Percentiles rank a stretch among this genome's conserved stretches.
These are phyloP conservation scores for Sinelater perroti DNA, from an alignment of 2,888 invertebrate genomes.

Conservation along the genomic window DNA sequence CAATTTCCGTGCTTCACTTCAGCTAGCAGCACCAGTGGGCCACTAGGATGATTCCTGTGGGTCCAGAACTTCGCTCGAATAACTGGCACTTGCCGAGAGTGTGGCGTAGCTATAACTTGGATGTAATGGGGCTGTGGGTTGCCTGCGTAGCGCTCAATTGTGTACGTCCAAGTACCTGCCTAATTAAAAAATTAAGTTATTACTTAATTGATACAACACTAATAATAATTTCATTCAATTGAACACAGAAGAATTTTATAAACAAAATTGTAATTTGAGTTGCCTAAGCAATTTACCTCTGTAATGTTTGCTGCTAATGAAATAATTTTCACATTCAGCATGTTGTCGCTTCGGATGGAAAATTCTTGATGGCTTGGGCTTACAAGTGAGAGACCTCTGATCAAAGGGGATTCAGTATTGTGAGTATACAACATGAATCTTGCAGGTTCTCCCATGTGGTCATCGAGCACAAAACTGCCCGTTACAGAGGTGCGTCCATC, in stretches of 20 bases:
- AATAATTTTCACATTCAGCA: slow-evolving; percentile 63
- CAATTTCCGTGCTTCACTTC: slow-evolving; percentile 65
- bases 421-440: slow-evolving; percentile 65
- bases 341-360: slow-evolving; percentile 61
- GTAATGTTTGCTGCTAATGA: slow-evolving; percentile 63
- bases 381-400: slow-evolving; percentile 61
- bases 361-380: slow-evolving; percentile 63
- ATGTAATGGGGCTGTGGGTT: slow-evolving; percentile 69
- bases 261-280: too few relatives aligned
- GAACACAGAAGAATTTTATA: not conserved
- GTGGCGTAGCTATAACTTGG: slow-evolving; percentile 68
- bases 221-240: too few relatives aligned
- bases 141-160: slow-evolving; percentile 65
- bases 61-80: slow-evolving; percentile 64
- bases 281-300: slow-evolving; percentile 56
- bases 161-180: slow-evolving; percentile 69
- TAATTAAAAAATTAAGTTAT: slow-evolving; percentile 45
- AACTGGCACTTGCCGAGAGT: slow-evolving; percentile 58
- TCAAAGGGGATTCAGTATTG: slow-evolving; percentile 63
- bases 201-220: not conserved
- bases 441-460: slow-evolving; percentile 63
- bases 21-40: slow-evolving; percentile 63
- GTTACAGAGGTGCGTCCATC: slow-evolving; percentile 63
- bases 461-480: slow-evolving; percentile 66
- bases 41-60: slow-evolving; percentile 53